Percentiles rank a stretch among this genome's conserved stretches.
Evolutionary conservation across 2,113 vertebrate species (phyloP).

Genomic region (Andinoacara biseriatus): DNA sequence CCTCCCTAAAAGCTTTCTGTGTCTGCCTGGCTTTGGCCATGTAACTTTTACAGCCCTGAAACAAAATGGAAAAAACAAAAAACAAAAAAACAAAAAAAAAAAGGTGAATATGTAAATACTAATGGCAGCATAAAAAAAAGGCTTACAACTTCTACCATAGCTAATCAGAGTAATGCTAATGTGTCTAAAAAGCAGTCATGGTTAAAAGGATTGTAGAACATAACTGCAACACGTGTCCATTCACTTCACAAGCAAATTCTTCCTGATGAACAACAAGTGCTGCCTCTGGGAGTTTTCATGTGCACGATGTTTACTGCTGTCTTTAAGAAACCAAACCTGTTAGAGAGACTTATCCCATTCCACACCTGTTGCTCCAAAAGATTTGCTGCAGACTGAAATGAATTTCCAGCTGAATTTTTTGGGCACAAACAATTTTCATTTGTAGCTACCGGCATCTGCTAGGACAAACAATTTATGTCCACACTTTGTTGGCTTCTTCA

Average conservation of each 20-base stretch:
- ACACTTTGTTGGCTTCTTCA: not conserved
- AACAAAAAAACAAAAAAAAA: not conserved
- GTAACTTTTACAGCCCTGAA: not conserved
- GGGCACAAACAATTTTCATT: not conserved
- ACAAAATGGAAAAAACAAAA: not conserved
- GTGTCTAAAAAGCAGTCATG: not conserved
- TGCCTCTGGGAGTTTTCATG: not conserved
- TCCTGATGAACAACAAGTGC: not conserved
- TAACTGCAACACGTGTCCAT: not conserved
- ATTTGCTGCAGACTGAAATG: not conserved
- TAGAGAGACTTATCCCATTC: not conserved
- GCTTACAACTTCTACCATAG: not conserved
- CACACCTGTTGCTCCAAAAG: not conserved
- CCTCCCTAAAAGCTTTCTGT: not conserved
- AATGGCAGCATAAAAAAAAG: not conserved
- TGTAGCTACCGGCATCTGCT: not conserved
- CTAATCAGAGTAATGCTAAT: not conserved
- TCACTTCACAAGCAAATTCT: not conserved
- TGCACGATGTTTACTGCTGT: not conserved
- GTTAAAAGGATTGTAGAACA: not conserved
- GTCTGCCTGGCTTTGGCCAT: not conserved
- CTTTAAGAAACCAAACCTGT: not conserved
- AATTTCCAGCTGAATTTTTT: not conserved
- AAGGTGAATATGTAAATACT: not conserved
- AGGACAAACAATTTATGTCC: not conserved